Evolutionary conservation across 2,888 invertebrate genomes (phyloP).

Genomic region (Endotricha flammealis): DNA sequence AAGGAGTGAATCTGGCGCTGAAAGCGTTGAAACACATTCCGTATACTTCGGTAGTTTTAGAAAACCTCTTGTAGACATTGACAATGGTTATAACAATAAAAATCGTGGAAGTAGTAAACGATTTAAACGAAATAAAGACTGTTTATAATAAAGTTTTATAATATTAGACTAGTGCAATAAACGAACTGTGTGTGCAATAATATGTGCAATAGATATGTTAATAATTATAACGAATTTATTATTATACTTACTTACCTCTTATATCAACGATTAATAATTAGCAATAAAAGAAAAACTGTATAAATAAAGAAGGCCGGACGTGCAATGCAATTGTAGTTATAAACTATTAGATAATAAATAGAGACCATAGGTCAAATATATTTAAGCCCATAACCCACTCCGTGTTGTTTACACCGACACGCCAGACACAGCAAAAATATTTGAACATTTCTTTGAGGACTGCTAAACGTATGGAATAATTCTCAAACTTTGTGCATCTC

Average conservation of each 20-base stretch:
- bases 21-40: constrained; percentile 91
- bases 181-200: constrained; percentile 48
- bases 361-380: constrained; percentile 5
- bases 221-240: not conserved
- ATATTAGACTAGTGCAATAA: constrained; percentile 36
- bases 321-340: constrained; percentile 72
- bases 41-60: constrained; percentile 89
- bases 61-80: constrained; percentile 52
- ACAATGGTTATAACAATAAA: constrained; percentile 33
- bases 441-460: too few species aligned
- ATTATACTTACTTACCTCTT: constrained; percentile 3
- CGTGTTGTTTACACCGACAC: not conserved
- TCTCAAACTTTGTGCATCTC: too few species aligned
- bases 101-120: constrained; percentile 36
- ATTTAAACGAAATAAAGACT: constrained; percentile 30
- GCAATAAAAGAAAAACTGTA: constrained; percentile 10
- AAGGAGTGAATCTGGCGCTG: constrained; percentile 91
- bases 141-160: constrained; percentile 25
- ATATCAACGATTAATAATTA: constrained; percentile 1
- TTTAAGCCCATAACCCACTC: not conserved
- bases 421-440: too few species aligned
- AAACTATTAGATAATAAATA: constrained; percentile 23
- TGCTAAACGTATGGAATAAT: too few species aligned
- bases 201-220: constrained; percentile 37
- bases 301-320: constrained; percentile 56